A percentile compares a stretch with the other conserved stretches of the same genome.
Evolutionary conservation across 2,888 invertebrate genomes (phyloP).

Genomic region (Mythimna lalbum): DNA sequence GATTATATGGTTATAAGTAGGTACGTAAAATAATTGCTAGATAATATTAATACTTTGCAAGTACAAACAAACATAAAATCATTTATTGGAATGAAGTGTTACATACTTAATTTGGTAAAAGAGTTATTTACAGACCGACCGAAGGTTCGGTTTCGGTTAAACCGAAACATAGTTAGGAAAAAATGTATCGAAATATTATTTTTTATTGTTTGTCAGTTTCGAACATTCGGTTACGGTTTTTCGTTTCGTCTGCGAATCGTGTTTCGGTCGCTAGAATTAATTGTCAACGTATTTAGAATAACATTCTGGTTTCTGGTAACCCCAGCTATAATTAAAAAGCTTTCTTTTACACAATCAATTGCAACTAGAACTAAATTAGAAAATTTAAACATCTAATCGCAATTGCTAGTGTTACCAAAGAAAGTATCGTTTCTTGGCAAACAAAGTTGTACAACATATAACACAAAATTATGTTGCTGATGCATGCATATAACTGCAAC

Average conservation of each 20-base stretch:
- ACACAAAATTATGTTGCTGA: neutral
- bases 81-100: constrained; percentile 61
- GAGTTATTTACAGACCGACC: neutral
- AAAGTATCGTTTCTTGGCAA: neutral
- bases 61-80: constrained; percentile 30
- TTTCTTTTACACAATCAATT: neutral
- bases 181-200: no score
- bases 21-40: constrained; percentile 31
- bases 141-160: no score
- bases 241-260: no score
- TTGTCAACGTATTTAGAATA: neutral
- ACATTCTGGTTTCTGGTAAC: neutral
- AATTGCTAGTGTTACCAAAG: neutral
- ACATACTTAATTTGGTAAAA: constrained; percentile 40
- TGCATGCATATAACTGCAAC: no score
- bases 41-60: constrained; percentile 32
- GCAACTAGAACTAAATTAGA: neutral
- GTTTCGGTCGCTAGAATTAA: neutral
- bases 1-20: constrained; percentile 23
- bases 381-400: neutral
- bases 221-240: no score
- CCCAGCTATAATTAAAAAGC: neutral
- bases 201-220: no score
- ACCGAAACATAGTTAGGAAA: no score
- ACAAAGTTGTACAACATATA: neutral